Base-by-base conservation (phyloP, 1,140 invertebrate species). In the Cyclina sinensis region DNA sequence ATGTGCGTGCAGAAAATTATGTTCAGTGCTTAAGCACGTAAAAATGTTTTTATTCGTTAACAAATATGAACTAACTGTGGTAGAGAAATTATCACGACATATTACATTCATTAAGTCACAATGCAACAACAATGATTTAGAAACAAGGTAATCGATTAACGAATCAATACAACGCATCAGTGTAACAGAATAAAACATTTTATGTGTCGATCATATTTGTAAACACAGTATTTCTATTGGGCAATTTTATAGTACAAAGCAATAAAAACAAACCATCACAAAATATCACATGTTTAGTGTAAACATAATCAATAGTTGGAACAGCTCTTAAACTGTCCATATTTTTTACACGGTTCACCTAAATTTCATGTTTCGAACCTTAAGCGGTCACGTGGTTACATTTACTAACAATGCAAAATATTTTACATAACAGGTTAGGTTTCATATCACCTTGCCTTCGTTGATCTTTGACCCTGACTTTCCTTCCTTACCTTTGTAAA, bases 381-480 rank as follows among this genome's bases (percentile, higher is more conserved):
- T 37, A 18, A 18, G 30, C 18, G 32, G 65, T 70, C 65, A 70
- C 65, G 32, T 70, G 65, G 24, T 27, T 16, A 37, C 65, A 37
- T 70, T 30, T 70, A 62, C 57, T 18, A 37, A 70, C 65, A 70
- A 70, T 70, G 65, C 32, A 27, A 70, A 39, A 35, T 39, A 70
- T 70, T 78, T 78, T 37, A 86, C 48, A 46, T 86, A 37, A 27
- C 70, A 65, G 70, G 16, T 86, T 74, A 57, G 32, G 51, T 78
- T 76, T 74, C 73, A 35, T 62, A 74, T 86, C 73, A 86, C 84
- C 70, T 78, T 86, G 84, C 16, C 54, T 59, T 76, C 18, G 16
- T 18, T 30, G 37, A 74, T 37, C 68, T 48, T 46, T 39, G 14
- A 43, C 48, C 84, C 54, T 21, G 24, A 78, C 57, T 78, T 86